These are phyloP conservation scores for Semnornis frantzii DNA, from an alignment of 2,113 vertebrate genomes.

Conservation along the genomic window DNA sequence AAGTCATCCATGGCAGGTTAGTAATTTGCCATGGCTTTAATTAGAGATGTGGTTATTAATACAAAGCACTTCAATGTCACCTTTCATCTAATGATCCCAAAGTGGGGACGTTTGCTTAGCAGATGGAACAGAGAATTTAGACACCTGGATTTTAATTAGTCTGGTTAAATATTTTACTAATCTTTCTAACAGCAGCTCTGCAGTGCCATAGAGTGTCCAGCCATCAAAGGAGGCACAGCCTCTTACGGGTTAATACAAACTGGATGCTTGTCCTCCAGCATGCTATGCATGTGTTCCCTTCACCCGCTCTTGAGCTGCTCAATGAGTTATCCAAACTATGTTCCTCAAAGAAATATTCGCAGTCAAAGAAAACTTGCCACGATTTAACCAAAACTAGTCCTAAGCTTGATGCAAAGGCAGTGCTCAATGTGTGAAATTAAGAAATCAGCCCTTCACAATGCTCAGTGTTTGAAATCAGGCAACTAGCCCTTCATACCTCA, in stretches of 20 bases:
- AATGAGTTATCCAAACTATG: background rate
- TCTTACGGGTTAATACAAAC: background rate
- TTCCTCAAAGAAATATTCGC: background rate
- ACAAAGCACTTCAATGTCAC: slow-evolving; percentile 61
- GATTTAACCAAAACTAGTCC: background rate
- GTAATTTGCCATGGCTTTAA: slow-evolving; percentile 63
- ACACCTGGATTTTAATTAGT: slow-evolving; percentile 38
- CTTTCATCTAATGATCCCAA: slow-evolving; percentile 50
- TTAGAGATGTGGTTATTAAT: slow-evolving; percentile 70
- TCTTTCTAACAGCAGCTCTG: background rate
- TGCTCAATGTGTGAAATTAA: background rate
- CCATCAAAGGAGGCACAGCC: background rate
- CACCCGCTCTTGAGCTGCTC: background rate
- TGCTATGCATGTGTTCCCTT: background rate
- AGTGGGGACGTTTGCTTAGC: slow-evolving; percentile 30
- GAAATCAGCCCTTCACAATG: background rate
- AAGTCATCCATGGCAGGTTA: slow-evolving; percentile 59
- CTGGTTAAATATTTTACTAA: slow-evolving; percentile 39
- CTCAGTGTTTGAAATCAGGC: background rate
- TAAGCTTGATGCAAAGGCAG: background rate
- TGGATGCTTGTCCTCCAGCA: background rate
- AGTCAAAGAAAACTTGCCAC: background rate
- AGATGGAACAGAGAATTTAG: background rate
- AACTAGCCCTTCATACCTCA: background rate
- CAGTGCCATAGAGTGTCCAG: background rate